These are phyloP conservation scores for Carcharodon carcharias DNA, from an alignment of 2,797 vertebrate species.

Conservation along the genomic window DNA sequence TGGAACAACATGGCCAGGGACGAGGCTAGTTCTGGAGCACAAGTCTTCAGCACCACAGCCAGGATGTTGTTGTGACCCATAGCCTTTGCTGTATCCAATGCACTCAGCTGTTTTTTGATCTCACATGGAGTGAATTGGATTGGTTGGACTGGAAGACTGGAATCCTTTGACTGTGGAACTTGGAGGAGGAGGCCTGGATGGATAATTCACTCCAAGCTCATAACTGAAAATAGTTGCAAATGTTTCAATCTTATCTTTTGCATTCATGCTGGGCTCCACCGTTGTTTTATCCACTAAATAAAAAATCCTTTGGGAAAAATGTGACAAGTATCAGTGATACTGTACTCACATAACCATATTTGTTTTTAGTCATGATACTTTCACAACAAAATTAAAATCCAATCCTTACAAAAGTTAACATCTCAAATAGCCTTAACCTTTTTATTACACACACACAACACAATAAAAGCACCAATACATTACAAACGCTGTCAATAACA, in stretches of 20 bases:
- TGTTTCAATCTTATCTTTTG: background rate
- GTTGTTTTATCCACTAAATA: background rate
- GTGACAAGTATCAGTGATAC: background rate
- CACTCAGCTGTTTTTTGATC: background rate
- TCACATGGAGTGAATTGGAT: background rate
- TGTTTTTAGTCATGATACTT: background rate
- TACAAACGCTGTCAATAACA: slow-evolving; percentile 55
- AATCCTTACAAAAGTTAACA: background rate
- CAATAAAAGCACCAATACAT: slow-evolving; percentile 44
- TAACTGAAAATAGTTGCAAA: background rate
- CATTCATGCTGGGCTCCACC: background rate
- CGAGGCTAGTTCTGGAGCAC: background rate
- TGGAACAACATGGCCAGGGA: background rate
- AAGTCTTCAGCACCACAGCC: background rate
- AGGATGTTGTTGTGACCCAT: background rate
- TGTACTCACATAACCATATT: background rate
- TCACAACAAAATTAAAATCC: slow-evolving; percentile 27
- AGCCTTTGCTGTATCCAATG: background rate
- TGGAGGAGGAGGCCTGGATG: background rate
- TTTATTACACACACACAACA: background rate
- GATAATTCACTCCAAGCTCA: background rate
- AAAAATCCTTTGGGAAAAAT: background rate
- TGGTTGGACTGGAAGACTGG: background rate
- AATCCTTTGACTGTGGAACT: background rate
- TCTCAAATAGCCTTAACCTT: background rate